Percentiles rank a stretch among this genome's conserved stretches.
Evolutionary conservation across 2,888 invertebrate genomes (phyloP).

Genomic region (Leucania comma): DNA sequence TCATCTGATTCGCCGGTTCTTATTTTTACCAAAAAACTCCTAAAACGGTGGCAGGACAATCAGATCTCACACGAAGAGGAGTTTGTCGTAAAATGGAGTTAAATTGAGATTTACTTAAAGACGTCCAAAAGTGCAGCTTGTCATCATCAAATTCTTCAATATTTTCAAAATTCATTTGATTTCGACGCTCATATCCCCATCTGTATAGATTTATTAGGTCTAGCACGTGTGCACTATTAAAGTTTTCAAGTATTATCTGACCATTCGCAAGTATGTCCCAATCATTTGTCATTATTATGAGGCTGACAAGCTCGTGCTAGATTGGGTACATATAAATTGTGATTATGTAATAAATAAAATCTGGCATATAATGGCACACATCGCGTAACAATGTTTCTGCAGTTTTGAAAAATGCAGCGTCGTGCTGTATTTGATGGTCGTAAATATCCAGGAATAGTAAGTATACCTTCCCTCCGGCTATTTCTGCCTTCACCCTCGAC

Average conservation of each 20-base stretch:
- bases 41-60: conserved; percentile 12
- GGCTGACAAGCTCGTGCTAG: conserved; percentile 36
- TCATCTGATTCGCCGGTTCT: conserved; percentile 32
- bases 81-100: conserved; percentile 12
- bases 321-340: conserved; percentile 32
- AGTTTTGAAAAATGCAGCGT: conserved; percentile 20
- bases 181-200: conserved; percentile 31
- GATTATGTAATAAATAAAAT: conserved; percentile 32
- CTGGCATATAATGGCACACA: conserved; percentile 25
- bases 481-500: conserved; percentile 1
- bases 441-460: conserved; percentile 29
- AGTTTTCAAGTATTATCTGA: conserved; percentile 24
- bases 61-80: conserved; percentile 9
- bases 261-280: conserved; percentile 33
- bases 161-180: conserved; percentile 28
- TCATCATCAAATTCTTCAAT: conserved; percentile 38
- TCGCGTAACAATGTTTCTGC: conserved; percentile 5
- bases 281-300: conserved; percentile 29
- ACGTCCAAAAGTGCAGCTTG: conserved; percentile 32
- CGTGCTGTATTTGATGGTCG: conserved; percentile 28
- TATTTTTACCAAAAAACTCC: conserved; percentile 27
- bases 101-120: conserved; percentile 13
- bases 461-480: neutral
- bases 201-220: conserved; percentile 24
- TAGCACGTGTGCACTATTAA: conserved; percentile 33